Base-by-base conservation (phyloP, 1,140 invertebrate species). In the Bombus soroeensis region DNA sequence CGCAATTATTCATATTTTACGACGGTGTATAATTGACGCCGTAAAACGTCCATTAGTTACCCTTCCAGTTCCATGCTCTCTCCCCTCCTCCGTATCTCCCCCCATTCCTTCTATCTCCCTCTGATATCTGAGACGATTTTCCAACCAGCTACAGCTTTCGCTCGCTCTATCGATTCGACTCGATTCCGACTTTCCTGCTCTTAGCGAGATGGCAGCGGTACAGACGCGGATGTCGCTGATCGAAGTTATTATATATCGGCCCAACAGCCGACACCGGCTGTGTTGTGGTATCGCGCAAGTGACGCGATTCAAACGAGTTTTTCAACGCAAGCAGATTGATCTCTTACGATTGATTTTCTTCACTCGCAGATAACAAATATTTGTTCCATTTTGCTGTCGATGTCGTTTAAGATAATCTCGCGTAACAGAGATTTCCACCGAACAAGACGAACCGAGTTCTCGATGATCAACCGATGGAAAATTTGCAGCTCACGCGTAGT, bases 1-100 rank as follows among this genome's bases (percentile, higher is more conserved):
- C 72, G 87, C 92, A 91, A 93, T 93, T 94, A 93, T 93, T 94
- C 93, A 94, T 93, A 92, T 94, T 94, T 94, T 93, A 94, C 88
- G 89, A 89, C 88, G 87, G 82, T 91, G 90, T 93, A 92, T 93
- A 93, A 93, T 93, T 93, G 93, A 94, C 91, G 93, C 88, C 92
- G 90, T 94, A 93, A 93, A 94, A 93, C 86, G 91, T 94, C 92
- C 92, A 94, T 94, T 93, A 94, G 93, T 93, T 93, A 91, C 78
- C 91, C 89, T 91, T 92, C 89, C 89, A 87, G 84, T 90, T 85
- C 83, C 41, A 66, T 77, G 84, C 3, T 32, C 39, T 66, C 18
- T 47, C 34, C 74, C 37, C 76, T 90, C 37, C 76, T 90, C 39
- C 18, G 0, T 22, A 32, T 66, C 64, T 64, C 74, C 75, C 47